Evolutionary conservation across 2,888 invertebrate species (phyloP), one percentile per base, ranked within the genome.

Genomic region (Lithophane ornitopus): DNA sequence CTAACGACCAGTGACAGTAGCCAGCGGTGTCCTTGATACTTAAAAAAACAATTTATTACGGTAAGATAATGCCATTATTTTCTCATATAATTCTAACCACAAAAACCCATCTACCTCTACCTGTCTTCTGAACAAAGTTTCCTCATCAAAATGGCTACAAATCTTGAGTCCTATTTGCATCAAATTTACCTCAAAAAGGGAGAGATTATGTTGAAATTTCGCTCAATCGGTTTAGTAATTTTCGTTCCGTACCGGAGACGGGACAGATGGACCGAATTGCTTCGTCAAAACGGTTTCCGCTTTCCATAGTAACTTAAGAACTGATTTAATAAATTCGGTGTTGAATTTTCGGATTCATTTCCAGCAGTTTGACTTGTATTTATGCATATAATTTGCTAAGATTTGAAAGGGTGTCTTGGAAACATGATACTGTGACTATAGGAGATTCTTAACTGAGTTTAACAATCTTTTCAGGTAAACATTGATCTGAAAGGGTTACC

Each of bases 191-290:
- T 58, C 67, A 76, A 81, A 86, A 84, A 66, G 69, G 49, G 69
- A 52, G 34, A 82, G 74, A 85, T 83, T 85, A 83, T 76, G 70
- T 52, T 63, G 74, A 68, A 81, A 81, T 83, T 83, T 85, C 34
- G 56, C 63, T 78, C 63, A 59, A 74, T 74, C 26, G 46, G 62
- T 80, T 78, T 39, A 62, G 79, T 85, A 79, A 87, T 85, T 85
- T 71, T 73, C 74, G n/a, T 71, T 34, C 69, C 34, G 70, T 63
- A 28, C 44, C 8, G 19, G 46, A 63, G 34, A 58, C n/a, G 39
- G 46, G 68, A 67, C 86, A 86, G 86, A 80, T 86, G 86, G 86
- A 76, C 76, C 39, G 56, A 78, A 86, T 84, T 67, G 62, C 80
- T 82, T 72, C 62, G 80, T 61, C 78, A 68, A 66, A 78, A 72